Conservation (phyloP, 2,888 invertebrate genomes). For the Melitaea athalia region DNA sequence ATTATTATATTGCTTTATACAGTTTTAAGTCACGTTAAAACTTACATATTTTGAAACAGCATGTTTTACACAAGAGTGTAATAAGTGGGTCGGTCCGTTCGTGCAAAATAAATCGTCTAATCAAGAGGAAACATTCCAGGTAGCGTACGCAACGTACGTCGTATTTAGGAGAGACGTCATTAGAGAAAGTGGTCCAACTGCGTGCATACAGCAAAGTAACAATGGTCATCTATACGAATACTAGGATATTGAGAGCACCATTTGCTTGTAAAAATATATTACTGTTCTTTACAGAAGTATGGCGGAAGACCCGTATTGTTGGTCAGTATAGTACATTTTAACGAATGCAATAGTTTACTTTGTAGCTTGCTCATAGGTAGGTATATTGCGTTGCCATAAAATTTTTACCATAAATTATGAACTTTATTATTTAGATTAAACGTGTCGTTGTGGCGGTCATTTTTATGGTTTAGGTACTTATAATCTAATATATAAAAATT, state of each 20-base stretch:
- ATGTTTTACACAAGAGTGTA: conserved; percentile 19
- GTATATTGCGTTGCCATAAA: not conserved
- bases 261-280: conserved; percentile 15
- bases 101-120: conserved; percentile 46
- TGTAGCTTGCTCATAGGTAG: not conserved
- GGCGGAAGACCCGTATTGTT: not conserved
- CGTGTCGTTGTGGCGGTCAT: too few relatives aligned
- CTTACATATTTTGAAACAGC: conserved; percentile 8
- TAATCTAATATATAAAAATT: too few relatives aligned
- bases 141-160: conserved; percentile 37
- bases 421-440: not conserved
- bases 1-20: not conserved
- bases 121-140: conserved; percentile 43
- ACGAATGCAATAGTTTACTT: not conserved
- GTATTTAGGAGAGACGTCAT: conserved; percentile 49
- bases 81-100: conserved; percentile 41
- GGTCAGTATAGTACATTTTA: not conserved
- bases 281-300: conserved; percentile 3
- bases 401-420: not conserved
- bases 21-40: not conserved
- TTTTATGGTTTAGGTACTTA: too few relatives aligned
- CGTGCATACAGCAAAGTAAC: conserved; percentile 26
- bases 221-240: conserved; percentile 17
- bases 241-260: conserved; percentile 21
- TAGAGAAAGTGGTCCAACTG: conserved; percentile 61